Conservation (phyloP, 2,888 invertebrate species). For the Aricia artaxerxes region DNA sequence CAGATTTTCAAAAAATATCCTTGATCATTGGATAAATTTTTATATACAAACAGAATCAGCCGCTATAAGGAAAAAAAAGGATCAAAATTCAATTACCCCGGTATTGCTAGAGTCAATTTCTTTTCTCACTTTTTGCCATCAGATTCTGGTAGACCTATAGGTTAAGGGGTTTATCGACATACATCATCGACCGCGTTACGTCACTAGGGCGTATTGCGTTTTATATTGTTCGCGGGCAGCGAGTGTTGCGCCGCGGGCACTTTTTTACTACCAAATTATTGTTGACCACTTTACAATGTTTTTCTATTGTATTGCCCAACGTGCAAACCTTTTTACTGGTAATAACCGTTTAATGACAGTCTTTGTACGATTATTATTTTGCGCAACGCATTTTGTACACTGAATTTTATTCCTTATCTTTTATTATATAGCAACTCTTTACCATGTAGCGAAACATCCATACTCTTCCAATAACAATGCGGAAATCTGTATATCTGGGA, state of each 20-base stretch:
- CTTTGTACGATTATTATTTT: conserved; percentile 15
- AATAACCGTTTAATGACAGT: conserved; percentile 20
- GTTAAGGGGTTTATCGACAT: not conserved
- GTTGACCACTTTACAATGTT: conserved; percentile 28
- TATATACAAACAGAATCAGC: no score
- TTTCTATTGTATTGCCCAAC: conserved; percentile 24
- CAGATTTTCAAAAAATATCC: no score
- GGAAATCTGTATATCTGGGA: no score
- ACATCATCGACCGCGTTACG: not conserved
- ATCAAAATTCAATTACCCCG: no score
- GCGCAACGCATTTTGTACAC: conserved; percentile 8
- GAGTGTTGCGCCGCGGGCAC: conserved; percentile 13
- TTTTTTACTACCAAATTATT: conserved; percentile 29
- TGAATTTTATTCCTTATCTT: not conserved
- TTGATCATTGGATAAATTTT: no score
- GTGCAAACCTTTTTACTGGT: conserved; percentile 10
- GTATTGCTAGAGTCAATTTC: no score
- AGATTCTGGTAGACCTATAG: no score
- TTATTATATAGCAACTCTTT: not conserved
- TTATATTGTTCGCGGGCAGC: conserved; percentile 21
- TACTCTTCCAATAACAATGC: no score
- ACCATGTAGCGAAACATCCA: not conserved
- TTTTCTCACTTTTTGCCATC: no score
- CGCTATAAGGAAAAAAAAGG: no score
- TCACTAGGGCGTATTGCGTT: conserved; percentile 11